phyloP scores from a whole-genome alignment of 2,888 invertebrate species.

The Theodoxus fluviatilis region DNA sequence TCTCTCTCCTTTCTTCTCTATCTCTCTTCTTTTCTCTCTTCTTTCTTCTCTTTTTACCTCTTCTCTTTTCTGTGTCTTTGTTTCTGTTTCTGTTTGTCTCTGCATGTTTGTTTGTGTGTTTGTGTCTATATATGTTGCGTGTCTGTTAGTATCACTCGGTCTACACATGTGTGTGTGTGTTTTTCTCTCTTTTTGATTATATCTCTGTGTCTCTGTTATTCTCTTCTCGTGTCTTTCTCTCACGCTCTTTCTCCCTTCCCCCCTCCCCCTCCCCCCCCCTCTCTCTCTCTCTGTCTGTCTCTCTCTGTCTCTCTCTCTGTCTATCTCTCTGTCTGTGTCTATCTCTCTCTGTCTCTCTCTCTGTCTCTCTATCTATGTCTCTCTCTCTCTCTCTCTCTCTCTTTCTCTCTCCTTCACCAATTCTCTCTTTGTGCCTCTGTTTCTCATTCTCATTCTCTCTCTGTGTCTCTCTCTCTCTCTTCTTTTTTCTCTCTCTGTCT shows the following conservation, averaged over 20 bases:
- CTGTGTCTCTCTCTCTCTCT: neutral
- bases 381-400: conserved; percentile 13
- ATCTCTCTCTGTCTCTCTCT: conserved; percentile 13
- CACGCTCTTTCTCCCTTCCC: no score
- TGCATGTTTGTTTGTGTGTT: neutral
- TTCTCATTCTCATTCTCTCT: neutral
- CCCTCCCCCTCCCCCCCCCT: no score
- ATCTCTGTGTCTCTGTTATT: no score
- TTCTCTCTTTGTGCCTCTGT: neutral
- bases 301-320: conserved; percentile 15
- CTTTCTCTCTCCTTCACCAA: neutral
- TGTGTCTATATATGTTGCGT: no score
- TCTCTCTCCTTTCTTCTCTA: conserved; percentile 10
- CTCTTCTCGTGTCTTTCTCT: no score
- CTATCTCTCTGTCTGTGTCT: neutral
- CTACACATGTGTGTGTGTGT: no score
- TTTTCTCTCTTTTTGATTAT: no score
- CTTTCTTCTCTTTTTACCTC: neutral
- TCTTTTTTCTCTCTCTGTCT: neutral
- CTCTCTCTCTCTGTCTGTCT: no score
- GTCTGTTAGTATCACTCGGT: no score
- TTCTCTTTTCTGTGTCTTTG: neutral
- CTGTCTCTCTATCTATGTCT: neutral
- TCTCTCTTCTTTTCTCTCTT: neutral
- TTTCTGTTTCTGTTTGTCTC: neutral